These are phyloP conservation scores for Procavia capensis DNA, from an alignment of 2,113 vertebrate genomes.

Conservation along the genomic window DNA sequence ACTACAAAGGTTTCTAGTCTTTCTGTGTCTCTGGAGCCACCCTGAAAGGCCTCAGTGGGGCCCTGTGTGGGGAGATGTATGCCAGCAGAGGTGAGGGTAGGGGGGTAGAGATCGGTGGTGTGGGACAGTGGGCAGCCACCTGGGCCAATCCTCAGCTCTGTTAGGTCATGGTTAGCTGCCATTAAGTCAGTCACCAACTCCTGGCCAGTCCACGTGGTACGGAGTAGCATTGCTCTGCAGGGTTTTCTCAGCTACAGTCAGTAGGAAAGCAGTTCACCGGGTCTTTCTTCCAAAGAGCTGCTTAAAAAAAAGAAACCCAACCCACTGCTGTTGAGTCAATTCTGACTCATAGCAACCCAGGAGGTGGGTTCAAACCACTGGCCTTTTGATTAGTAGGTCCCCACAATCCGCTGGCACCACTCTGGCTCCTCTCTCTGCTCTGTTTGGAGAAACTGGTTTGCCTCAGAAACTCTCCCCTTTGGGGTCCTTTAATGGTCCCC, in stretches of 20 bases:
- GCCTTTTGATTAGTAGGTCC: neutral
- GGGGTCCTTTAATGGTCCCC: neutral
- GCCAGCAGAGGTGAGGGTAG: accelerated
- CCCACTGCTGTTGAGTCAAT: too few relatives aligned
- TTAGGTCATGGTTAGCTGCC: neutral
- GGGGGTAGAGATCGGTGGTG: neutral
- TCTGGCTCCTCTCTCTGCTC: neutral
- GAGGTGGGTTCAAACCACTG: neutral
- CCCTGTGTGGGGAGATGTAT: neutral
- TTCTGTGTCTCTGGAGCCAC: neutral
- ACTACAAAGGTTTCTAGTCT: too few relatives aligned
- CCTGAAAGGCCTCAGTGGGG: neutral
- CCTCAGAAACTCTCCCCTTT: neutral
- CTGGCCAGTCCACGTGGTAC: neutral
- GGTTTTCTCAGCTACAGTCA: neutral
- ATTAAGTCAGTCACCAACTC: neutral
- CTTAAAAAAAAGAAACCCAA: too few relatives aligned
- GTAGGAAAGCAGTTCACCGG: neutral
- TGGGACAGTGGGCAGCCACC: neutral
- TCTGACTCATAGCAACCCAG: too few relatives aligned
- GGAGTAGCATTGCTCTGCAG: neutral
- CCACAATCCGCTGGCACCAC: neutral
- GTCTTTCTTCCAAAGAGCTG: neutral
- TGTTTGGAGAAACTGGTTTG: constrained; percentile 10
- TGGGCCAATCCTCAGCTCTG: neutral